A percentile compares a stretch with the other conserved stretches of the same genome.
These are phyloP conservation scores for Homalodisca vitripennis DNA, from an alignment of 1,140 invertebrate species.

Conservation along the genomic window DNA sequence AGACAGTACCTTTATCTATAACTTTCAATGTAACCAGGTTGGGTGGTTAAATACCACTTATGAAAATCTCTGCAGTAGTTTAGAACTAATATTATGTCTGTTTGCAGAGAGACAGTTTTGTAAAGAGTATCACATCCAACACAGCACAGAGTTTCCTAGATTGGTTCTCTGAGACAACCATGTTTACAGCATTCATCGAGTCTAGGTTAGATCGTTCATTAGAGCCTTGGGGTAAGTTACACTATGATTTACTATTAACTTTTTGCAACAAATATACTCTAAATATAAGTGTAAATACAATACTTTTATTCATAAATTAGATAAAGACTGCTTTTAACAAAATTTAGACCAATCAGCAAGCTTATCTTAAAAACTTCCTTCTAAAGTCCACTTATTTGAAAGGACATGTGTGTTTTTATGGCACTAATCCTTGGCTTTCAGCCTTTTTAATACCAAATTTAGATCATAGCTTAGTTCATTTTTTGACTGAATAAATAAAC, in stretches of 20 bases:
- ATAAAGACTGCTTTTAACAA: not conserved
- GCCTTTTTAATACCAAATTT: no score
- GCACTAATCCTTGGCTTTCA: no score
- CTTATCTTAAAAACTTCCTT: not conserved
- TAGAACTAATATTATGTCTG: not conserved
- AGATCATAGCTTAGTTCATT: no score
- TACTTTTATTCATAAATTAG: not conserved
- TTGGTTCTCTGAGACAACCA: conserved; percentile 81
- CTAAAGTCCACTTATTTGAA: no score
- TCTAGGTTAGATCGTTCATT: conserved; percentile 30
- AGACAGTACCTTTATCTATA: no score
- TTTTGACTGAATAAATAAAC: no score
- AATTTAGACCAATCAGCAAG: not conserved
- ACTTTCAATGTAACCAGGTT: no score
- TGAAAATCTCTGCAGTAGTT: not conserved
- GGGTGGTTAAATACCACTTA: no score
- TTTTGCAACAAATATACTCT: no score
- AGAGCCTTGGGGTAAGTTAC: conserved; percentile 36
- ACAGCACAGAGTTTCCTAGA: conserved; percentile 69
- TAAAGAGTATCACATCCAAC: conserved; percentile 57
- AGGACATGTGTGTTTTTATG: no score
- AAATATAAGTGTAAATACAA: not conserved
- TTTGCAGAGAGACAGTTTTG: conserved; percentile 62
- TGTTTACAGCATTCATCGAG: conserved; percentile 60
- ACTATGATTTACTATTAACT: not conserved